A percentile compares a stretch with the other conserved stretches of the same genome.
phyloP scores from a whole-genome alignment of 2,113 vertebrate genomes.

The Eretmochelys imbricata region DNA sequence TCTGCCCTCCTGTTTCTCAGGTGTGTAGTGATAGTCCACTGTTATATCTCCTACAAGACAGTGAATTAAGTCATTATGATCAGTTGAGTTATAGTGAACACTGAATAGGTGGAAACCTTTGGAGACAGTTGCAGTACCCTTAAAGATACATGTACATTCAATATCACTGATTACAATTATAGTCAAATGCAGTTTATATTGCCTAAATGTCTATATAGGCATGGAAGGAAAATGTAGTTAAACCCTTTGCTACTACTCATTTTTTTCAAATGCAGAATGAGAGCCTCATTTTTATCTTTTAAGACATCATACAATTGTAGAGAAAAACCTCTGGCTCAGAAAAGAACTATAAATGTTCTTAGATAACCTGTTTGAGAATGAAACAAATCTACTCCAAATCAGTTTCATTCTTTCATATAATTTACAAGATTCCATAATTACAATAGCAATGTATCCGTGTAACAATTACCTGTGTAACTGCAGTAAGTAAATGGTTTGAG shows the following conservation, averaged over 20 bases:
- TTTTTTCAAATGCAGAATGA: background rate
- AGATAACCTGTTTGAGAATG: background rate
- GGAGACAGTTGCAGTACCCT: background rate
- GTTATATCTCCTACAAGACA: background rate
- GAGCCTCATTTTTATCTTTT: rapidly evolving
- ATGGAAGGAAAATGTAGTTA: background rate
- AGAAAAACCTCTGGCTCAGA: background rate
- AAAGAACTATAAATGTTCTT: rapidly evolving
- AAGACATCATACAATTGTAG: background rate
- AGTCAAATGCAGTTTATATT: background rate
- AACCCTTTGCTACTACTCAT: background rate
- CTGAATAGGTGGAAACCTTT: background rate
- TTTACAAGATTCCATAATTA: background rate
- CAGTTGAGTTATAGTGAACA: background rate
- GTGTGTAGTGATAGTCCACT: slow-evolving; percentile 22
- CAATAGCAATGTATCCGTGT: background rate
- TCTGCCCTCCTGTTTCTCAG: slow-evolving; percentile 55
- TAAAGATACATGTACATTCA: background rate
- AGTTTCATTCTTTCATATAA: background rate
- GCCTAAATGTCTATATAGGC: background rate
- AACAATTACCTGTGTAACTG: background rate
- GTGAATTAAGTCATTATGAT: background rate
- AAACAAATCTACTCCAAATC: background rate
- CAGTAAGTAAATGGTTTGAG: background rate
- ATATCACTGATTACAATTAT: background rate